Evolutionary conservation across 2,888 invertebrate genomes (phyloP).

Genomic region (Horisme vitalbata): DNA sequence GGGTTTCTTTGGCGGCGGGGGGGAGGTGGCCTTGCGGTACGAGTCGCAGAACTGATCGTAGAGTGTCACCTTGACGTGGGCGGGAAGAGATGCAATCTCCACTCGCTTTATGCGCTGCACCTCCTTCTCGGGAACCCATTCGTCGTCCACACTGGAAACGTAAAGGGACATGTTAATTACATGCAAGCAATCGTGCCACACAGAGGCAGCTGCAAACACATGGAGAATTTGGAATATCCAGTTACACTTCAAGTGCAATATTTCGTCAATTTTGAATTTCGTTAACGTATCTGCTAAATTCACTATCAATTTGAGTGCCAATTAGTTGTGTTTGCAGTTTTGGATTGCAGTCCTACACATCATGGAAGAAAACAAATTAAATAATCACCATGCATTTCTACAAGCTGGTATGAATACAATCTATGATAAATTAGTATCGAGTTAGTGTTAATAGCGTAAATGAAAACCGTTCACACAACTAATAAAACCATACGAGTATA

Average conservation of each 20-base stretch:
- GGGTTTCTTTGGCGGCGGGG: constrained; percentile 27
- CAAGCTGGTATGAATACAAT: neutral
- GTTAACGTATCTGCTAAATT: too few relatives aligned
- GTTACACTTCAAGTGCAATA: too few relatives aligned
- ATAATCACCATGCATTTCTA: constrained; percentile 27
- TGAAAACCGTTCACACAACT: constrained; percentile 7
- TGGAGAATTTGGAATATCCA: neutral
- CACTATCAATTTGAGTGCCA: neutral
- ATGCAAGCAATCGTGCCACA: constrained; percentile 53
- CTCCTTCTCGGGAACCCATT: constrained; percentile 91
- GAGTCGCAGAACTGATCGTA: constrained; percentile 77
- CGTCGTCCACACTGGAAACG: constrained; percentile 89
- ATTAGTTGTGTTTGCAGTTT: constrained; percentile 65
- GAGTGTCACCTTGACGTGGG: constrained; percentile 74
- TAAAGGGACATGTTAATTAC: constrained; percentile 22
- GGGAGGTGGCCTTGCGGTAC: constrained; percentile 42
- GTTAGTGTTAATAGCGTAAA: too few relatives aligned
- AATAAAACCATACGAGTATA: constrained; percentile 8
- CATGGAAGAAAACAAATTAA: constrained; percentile 13
- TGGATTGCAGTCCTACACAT: constrained; percentile 63
- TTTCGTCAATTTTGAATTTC: too few relatives aligned
- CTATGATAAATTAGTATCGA: too few relatives aligned
- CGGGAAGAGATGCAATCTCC: constrained; percentile 77
- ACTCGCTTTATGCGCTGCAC: constrained; percentile 85
- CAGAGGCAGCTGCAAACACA: constrained; percentile 74